Evolutionary conservation across 2,888 invertebrate genomes (phyloP).

Genomic region (Synanthedon tipuliformis): DNA sequence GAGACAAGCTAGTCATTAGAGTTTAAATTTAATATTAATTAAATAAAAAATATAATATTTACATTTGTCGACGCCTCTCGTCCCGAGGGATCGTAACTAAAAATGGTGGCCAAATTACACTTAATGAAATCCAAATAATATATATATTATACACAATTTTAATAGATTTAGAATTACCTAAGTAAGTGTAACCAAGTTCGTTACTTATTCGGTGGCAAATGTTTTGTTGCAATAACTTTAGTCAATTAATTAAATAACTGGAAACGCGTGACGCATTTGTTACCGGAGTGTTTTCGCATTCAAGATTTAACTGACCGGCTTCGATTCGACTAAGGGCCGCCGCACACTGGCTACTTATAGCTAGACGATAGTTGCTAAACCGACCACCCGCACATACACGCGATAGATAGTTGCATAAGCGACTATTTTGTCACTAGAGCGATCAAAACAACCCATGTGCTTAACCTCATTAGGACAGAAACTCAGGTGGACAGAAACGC

Average conservation of each 20-base stretch:
- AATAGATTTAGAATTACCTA: constrained; percentile 47
- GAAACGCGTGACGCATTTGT: too few relatives aligned
- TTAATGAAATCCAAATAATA: constrained; percentile 56
- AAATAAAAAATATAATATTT: constrained; percentile 51
- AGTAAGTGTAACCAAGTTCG: constrained; percentile 25
- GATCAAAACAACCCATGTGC: too few relatives aligned
- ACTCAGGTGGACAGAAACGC: too few relatives aligned
- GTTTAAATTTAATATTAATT: constrained; percentile 60
- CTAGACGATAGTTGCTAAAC: too few relatives aligned
- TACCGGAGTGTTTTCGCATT: too few relatives aligned
- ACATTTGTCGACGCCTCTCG: constrained; percentile 52
- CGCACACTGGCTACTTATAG: too few relatives aligned
- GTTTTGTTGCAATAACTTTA: not conserved
- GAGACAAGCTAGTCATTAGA: constrained; percentile 69
- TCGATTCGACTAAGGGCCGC: too few relatives aligned
- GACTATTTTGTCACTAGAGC: too few relatives aligned
- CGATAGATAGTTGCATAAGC: too few relatives aligned
- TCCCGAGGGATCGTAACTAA: constrained; percentile 55
- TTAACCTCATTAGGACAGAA: too few relatives aligned
- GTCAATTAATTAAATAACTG: not conserved
- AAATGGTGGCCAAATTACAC: constrained; percentile 69
- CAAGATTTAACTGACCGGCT: too few relatives aligned
- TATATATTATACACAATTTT: constrained; percentile 61
- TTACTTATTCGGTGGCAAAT: constrained; percentile 12
- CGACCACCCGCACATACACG: too few relatives aligned